Evolutionary conservation across 2,888 invertebrate species (phyloP).

Genomic region (Spisula subtruncata): DNA sequence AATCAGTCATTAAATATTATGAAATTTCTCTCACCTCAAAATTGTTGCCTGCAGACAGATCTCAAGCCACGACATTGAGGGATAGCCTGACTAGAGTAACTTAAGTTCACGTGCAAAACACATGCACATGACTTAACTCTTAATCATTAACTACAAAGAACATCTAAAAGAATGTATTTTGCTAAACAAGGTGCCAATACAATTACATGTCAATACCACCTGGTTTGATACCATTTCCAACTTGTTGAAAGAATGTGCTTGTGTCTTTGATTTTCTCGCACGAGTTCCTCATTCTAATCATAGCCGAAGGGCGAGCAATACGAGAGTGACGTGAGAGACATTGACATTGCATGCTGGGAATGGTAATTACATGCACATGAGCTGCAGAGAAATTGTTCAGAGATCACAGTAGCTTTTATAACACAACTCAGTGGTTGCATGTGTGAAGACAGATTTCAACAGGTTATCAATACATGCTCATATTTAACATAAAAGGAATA

Average conservation of each 20-base stretch:
- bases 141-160: background rate
- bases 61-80: too few relatives aligned
- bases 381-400: background rate
- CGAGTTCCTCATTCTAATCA: constrained; percentile 22
- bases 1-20: too few relatives aligned
- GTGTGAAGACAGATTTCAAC: constrained; percentile 18
- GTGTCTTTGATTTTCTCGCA: constrained; percentile 3
- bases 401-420: background rate
- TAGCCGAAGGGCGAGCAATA: constrained; percentile 30
- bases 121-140: too few relatives aligned
- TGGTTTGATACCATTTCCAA: constrained; percentile 31
- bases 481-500: background rate
- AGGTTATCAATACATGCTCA: constrained; percentile 18
- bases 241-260: constrained; percentile 37
- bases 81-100: too few relatives aligned
- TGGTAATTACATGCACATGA: constrained; percentile 28
- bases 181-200: background rate
- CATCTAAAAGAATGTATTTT: background rate
- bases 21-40: too few relatives aligned
- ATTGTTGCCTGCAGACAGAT: too few relatives aligned
- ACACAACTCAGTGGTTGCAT: background rate
- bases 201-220: constrained; percentile 46
- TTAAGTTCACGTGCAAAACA: too few relatives aligned
- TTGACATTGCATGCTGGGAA: background rate
- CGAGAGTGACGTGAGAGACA: constrained; percentile 27